Percentiles rank a stretch among this genome's conserved stretches.
Conservation (phyloP, 2,888 invertebrate species). For the Antheraea assamensis region DNA sequence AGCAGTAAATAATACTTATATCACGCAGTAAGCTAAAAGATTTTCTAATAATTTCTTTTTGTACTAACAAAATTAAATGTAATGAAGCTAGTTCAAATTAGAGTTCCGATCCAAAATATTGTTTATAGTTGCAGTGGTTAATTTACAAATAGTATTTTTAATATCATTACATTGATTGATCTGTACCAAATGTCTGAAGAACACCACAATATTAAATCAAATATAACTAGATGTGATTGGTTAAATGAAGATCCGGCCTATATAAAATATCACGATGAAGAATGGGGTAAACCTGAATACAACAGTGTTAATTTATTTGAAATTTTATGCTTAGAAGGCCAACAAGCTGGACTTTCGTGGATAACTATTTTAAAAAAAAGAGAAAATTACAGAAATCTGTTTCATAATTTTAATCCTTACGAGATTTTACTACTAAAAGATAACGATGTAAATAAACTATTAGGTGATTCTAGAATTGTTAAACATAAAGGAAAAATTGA, state of each 20-base stretch:
- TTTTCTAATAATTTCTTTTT: no score
- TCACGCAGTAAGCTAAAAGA: no score
- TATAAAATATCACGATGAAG: conserved; percentile 67
- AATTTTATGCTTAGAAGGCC: conserved; percentile 73
- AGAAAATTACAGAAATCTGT: conserved; percentile 54
- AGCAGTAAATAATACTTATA: no score
- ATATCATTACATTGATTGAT: not conserved
- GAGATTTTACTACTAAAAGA: conserved; percentile 48
- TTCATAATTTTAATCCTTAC: conserved; percentile 59
- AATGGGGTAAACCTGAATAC: conserved; percentile 68
- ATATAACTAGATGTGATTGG: conserved; percentile 58
- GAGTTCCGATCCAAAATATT: no score
- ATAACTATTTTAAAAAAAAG: conserved; percentile 70
- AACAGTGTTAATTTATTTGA: conserved; percentile 60
- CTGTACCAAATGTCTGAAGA: not conserved
- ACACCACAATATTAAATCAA: not conserved
- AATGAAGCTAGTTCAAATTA: no score
- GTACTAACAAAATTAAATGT: no score
- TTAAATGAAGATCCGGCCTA: conserved; percentile 61
- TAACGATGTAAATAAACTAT: conserved; percentile 44
- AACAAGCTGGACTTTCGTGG: conserved; percentile 75
- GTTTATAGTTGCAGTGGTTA: no score
- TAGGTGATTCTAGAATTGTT: conserved; percentile 51
- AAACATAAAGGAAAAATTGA: conserved; percentile 66
- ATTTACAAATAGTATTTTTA: no score